Evolutionary conservation across 2,888 invertebrate species (phyloP), one percentile per base, ranked within the genome.

Genomic region (Loripinus fragilis): DNA sequence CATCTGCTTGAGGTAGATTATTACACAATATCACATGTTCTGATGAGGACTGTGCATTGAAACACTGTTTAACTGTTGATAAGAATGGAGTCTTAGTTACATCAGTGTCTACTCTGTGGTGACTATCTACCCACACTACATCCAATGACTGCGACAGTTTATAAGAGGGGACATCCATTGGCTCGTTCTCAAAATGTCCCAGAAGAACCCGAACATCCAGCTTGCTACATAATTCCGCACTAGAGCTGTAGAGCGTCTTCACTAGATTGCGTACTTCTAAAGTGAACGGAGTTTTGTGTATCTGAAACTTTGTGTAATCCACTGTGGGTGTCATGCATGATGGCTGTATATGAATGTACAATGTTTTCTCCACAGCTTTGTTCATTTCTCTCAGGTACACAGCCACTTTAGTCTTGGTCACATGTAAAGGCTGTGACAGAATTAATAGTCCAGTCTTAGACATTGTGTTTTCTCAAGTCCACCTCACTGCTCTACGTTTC

Each of bases 311-410:
- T 25, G 76, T 30, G 30, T 65, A 67, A 41, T 60, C n/a, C 8
- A 42, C 64, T 5, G 23, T 41, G 23, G 30, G 8, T 30, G 25
- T 41, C 35, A 38, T 38, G n/a, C 8, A 55, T 45, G 41, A 71
- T 33, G 91, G 90, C 38, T 90, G 89, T 20, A 91, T 83, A 45
- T 90, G 90, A 48, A 91, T 83, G 65, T 91, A 91, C 2, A 90
- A 82, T 8, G 89, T 89, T 30, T 86, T 88, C 10, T 83, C 79
- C 25, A 90, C 86, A 25, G 84, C 60, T 65, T 78, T 82, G 23
- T 88, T 74, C 7, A 89, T 85, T 25, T 86, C 84, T 2, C 85
- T 71, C 33, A 91, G 67, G 23, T 90, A 82, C 0, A 70, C 67
- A 0, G 87, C 87, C 50, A 90, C 80, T 30, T 72, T 74, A 41